A percentile compares a stretch with the other conserved stretches of the same genome.
phyloP scores from a whole-genome alignment of 2,797 vertebrate genomes.

The Lateolabrax maculatus region DNA sequence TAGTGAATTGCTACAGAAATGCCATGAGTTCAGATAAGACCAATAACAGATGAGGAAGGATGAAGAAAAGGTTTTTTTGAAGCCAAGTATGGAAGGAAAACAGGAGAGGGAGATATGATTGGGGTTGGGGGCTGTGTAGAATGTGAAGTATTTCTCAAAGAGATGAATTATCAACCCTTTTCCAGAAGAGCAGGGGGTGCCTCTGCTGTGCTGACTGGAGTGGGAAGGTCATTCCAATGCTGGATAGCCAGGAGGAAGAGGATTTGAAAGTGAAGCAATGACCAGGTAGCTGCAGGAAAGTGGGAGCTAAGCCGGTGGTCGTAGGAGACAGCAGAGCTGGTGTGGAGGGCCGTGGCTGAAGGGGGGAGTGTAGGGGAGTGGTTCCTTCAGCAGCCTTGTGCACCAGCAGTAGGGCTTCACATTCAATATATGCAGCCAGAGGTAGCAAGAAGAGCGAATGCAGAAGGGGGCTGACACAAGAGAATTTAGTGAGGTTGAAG shows the following conservation, averaged over 20 bases:
- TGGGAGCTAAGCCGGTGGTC: conserved; percentile 14
- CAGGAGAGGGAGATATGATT: neutral
- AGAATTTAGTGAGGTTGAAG: conserved; percentile 47
- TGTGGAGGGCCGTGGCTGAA: conserved; percentile 7
- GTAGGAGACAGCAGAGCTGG: conserved; percentile 13
- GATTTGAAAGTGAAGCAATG: conserved; percentile 57
- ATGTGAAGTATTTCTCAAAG: conserved; percentile 27
- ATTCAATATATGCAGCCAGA: conserved; percentile 30
- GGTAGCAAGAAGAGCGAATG: conserved; percentile 9
- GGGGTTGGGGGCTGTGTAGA: neutral
- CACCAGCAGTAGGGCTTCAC: conserved; percentile 32
- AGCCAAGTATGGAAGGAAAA: neutral
- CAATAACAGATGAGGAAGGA: neutral
- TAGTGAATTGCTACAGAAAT: neutral
- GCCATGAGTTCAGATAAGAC: neutral
- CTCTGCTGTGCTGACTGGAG: conserved; percentile 39
- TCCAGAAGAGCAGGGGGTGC: conserved; percentile 34
- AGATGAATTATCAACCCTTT: conserved; percentile 24
- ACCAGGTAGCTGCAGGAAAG: conserved; percentile 39
- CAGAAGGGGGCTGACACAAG: conserved; percentile 34
- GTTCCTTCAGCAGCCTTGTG: conserved; percentile 11
- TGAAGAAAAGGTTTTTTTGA: neutral
- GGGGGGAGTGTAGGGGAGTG: conserved; percentile 25
- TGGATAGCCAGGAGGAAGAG: conserved; percentile 28
- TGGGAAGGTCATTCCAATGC: conserved; percentile 49